Evolutionary conservation across 2,888 invertebrate species (phyloP).

Genomic region (Cyclophora punctaria): DNA sequence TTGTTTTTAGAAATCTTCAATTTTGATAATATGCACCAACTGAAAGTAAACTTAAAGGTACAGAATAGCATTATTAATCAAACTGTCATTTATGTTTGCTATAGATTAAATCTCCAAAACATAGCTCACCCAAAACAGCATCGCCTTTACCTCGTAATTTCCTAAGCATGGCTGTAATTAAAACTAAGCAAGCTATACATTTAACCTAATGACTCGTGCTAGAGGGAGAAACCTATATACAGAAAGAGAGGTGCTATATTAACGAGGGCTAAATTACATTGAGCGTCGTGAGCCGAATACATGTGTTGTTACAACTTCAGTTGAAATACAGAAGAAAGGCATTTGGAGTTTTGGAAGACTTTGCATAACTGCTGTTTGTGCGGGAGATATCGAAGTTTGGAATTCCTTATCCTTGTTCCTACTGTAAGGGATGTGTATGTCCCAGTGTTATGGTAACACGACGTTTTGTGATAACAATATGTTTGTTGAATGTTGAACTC

Average conservation of each 20-base stretch:
- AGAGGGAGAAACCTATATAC: conserved; percentile 21
- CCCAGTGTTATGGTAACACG: too few relatives aligned
- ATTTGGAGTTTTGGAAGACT: conserved; percentile 15
- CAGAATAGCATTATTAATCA: too few relatives aligned
- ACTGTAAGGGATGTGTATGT: conserved; percentile 2
- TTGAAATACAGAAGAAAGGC: conserved; percentile 21
- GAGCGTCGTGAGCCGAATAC: conserved; percentile 40
- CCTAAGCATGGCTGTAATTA: conserved; percentile 51
- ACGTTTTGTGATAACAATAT: too few relatives aligned
- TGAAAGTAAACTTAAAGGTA: too few relatives aligned
- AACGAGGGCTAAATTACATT: conserved; percentile 56
- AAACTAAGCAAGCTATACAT: conserved; percentile 49
- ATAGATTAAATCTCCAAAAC: too few relatives aligned
- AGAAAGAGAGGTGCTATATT: conserved; percentile 32
- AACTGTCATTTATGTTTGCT: too few relatives aligned
- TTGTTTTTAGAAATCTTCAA: too few relatives aligned
- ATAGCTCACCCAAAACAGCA: conserved; percentile 15
- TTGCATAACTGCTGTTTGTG: conserved; percentile 24
- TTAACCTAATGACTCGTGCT: conserved; percentile 30
- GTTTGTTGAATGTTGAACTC: too few relatives aligned
- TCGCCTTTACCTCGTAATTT: conserved; percentile 33
- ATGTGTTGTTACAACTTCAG: conserved; percentile 29
- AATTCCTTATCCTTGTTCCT: conserved; percentile 23
- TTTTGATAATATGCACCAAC: too few relatives aligned
- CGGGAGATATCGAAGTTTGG: conserved; percentile 31